phyloP scores from a whole-genome alignment of 2,888 invertebrate genomes.

The Sepioteuthis lessoniana region DNA sequence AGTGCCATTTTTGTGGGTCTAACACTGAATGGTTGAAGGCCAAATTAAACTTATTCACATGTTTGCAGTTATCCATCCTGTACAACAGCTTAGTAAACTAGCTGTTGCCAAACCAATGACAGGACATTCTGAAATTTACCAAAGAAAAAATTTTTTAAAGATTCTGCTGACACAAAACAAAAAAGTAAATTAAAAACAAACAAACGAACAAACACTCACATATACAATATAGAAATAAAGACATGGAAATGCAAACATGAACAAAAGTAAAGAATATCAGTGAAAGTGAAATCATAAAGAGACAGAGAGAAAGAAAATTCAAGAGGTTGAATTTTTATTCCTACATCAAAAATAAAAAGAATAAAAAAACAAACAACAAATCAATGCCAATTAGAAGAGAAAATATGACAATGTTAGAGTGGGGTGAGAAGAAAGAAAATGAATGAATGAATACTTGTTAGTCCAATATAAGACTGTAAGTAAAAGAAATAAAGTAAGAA shows the following conservation, averaged over 20 bases:
- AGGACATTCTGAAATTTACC: neutral
- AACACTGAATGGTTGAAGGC: constrained; percentile 70
- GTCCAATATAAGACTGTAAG: neutral
- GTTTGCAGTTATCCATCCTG: constrained; percentile 70
- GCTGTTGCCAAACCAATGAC: constrained; percentile 23
- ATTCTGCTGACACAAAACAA: neutral
- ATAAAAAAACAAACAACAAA: neutral
- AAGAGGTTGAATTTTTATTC: neutral
- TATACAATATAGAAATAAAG: too few relatives aligned
- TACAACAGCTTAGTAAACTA: constrained; percentile 35
- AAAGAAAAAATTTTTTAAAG: neutral
- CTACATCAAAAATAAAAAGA: neutral
- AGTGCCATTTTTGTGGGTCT: constrained; percentile 74
- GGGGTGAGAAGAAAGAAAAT: neutral
- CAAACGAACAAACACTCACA: neutral
- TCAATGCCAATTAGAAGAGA: neutral
- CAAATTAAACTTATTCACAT: constrained; percentile 65
- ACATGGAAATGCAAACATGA: neutral
- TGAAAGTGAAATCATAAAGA: too few relatives aligned
- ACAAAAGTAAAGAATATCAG: neutral
- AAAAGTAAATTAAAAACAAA: neutral
- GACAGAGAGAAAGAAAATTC: neutral
- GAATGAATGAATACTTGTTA: neutral
- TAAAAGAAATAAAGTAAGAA: too few relatives aligned
- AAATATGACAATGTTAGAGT: neutral